Evolutionary conservation across 2,888 invertebrate genomes (phyloP).

Genomic region (Ctenicera cuprea): DNA sequence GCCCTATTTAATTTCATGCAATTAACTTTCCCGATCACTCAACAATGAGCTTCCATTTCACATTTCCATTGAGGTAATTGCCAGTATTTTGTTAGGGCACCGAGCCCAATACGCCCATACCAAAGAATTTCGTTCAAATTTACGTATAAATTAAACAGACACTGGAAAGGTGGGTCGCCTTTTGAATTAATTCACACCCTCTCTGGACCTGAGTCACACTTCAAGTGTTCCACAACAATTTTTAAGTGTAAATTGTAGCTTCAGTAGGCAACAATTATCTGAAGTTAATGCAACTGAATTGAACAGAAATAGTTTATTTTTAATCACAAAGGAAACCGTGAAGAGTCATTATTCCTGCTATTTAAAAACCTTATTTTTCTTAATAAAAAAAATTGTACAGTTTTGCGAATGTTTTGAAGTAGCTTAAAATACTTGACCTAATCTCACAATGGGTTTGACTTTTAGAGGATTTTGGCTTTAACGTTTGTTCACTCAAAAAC

Average conservation of each 20-base stretch:
- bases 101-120: slow-evolving; percentile 32
- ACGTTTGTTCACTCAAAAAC: too few species aligned
- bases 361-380: too few species aligned
- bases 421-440: too few species aligned
- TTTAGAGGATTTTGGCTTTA: too few species aligned
- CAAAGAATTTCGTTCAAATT: slow-evolving; percentile 40
- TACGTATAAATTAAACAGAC: slow-evolving; percentile 36
- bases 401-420: too few species aligned
- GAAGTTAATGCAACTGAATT: too few species aligned
- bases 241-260: neutral
- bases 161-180: slow-evolving; percentile 26
- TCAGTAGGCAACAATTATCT: too few species aligned
- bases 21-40: slow-evolving; percentile 33
- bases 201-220: slow-evolving; percentile 15
- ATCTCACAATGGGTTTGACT: too few species aligned
- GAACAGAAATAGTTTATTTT: too few species aligned
- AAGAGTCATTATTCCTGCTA: too few species aligned
- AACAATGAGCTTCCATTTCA: slow-evolving; percentile 32
- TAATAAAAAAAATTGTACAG: too few species aligned
- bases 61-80: slow-evolving; percentile 36
- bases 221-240: neutral
- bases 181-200: slow-evolving; percentile 33
- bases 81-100: slow-evolving; percentile 27
- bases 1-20: slow-evolving; percentile 21
- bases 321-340: too few species aligned